Conservation (phyloP, 2,888 invertebrate species). For the Noctua janthe region DNA sequence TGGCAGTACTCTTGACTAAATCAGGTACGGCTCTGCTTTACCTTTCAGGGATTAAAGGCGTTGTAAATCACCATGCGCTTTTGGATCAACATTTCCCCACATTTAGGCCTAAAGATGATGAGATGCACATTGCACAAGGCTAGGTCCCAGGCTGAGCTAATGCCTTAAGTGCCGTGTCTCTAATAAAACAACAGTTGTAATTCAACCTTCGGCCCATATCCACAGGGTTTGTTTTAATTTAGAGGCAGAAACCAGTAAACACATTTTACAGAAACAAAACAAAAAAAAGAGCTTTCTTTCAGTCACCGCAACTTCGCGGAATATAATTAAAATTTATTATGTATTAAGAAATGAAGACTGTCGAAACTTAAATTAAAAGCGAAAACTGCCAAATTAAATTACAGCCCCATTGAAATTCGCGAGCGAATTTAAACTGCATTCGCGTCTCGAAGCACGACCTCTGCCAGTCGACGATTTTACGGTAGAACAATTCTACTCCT, state of each 20-base stretch:
- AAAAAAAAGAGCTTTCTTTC: neutral
- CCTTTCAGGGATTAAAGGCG: neutral
- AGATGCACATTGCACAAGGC: neutral
- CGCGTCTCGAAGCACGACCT: constrained; percentile 54
- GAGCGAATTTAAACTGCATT: constrained; percentile 51
- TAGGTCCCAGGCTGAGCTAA: neutral
- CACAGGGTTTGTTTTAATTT: neutral
- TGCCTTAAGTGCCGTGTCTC: neutral
- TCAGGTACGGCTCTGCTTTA: neutral
- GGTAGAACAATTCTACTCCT: constrained; percentile 75
- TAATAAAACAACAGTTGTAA: neutral
- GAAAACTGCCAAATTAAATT: constrained; percentile 51
- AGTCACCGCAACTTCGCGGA: neutral
- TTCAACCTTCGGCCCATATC: neutral
- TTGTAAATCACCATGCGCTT: neutral
- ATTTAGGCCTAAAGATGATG: neutral
- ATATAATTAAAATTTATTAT: constrained; percentile 22
- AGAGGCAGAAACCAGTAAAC: neutral
- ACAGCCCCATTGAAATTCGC: constrained; percentile 49
- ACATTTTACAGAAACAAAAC: neutral
- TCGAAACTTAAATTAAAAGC: constrained; percentile 28
- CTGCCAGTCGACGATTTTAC: constrained; percentile 74
- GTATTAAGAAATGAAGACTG: constrained; percentile 22
- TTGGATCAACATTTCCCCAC: neutral
- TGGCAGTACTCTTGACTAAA: too few species aligned